Evolutionary conservation across 2,888 invertebrate species (phyloP).

Genomic region (Serrognathus titanus): DNA sequence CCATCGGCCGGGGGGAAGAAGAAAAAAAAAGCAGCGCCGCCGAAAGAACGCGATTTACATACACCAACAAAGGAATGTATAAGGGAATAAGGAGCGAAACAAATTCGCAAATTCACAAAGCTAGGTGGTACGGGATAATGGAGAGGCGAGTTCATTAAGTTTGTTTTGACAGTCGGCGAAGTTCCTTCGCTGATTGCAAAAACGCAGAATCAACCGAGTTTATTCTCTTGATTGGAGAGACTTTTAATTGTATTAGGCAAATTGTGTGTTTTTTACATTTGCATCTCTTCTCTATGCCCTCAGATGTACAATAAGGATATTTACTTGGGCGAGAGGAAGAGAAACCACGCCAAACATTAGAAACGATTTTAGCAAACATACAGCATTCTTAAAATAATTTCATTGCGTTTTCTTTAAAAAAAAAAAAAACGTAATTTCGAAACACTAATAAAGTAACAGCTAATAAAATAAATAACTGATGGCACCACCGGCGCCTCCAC

Average conservation of each 20-base stretch:
- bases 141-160: slow-evolving; percentile 32
- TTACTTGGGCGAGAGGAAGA: background rate
- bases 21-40: background rate
- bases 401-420: too few relatives aligned
- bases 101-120: slow-evolving; percentile 20
- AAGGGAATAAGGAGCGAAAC: slow-evolving; percentile 7
- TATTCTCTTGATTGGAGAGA: slow-evolving; percentile 45
- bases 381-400: too few relatives aligned
- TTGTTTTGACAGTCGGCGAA: slow-evolving; percentile 31
- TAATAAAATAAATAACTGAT: too few relatives aligned
- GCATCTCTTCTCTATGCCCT: slow-evolving; percentile 24
- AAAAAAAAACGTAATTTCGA: too few relatives aligned
- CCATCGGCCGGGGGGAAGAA: background rate
- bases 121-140: slow-evolving; percentile 26
- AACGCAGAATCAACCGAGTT: slow-evolving; percentile 40
- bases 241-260: slow-evolving; percentile 47
- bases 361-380: too few relatives aligned
- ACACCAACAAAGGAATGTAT: background rate
- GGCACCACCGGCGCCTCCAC: too few relatives aligned
- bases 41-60: background rate
- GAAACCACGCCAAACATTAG: background rate
- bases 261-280: slow-evolving; percentile 38
- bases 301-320: slow-evolving; percentile 13
- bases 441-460: too few relatives aligned
- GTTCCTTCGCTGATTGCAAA: slow-evolving; percentile 45